Evolutionary conservation across 2,797 vertebrate genomes (phyloP).

Genomic region (Gadopsis marmoratus): DNA sequence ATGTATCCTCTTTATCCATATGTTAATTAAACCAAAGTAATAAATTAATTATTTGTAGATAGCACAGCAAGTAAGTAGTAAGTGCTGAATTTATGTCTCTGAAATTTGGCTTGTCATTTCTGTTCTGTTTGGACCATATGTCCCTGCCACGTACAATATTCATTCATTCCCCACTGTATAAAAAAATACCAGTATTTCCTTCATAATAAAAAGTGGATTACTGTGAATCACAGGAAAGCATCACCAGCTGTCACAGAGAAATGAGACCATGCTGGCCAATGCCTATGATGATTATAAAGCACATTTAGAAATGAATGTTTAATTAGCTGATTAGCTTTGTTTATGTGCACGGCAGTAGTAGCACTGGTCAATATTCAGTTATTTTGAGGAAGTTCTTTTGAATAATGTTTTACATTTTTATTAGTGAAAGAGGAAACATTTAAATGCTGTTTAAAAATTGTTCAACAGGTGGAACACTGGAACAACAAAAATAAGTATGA

Average conservation of each 20-base stretch:
- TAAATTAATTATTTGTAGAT: constrained; percentile 15
- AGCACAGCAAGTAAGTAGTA: neutral
- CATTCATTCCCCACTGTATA: constrained; percentile 89
- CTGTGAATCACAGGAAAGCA: constrained; percentile 93
- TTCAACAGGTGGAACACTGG: constrained; percentile 56
- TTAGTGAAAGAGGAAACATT: neutral
- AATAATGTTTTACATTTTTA: neutral
- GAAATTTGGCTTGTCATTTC: constrained; percentile 46
- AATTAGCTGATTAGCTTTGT: constrained; percentile 75
- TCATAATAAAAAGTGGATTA: constrained; percentile 99
- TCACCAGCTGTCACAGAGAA: constrained; percentile 98
- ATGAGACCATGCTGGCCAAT: constrained; percentile 90
- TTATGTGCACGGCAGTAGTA: constrained; percentile 50
- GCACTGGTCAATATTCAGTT: constrained; percentile 13
- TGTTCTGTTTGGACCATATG: constrained; percentile 78
- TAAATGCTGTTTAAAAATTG: constrained; percentile 7
- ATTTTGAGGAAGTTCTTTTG: constrained; percentile 4
- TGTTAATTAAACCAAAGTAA: constrained; percentile 25
- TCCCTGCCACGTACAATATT: constrained; percentile 85
- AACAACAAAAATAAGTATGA: neutral
- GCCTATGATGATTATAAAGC: constrained; percentile 90
- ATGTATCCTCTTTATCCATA: constrained; percentile 21
- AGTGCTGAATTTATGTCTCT: constrained; percentile 21
- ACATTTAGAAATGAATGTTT: constrained; percentile 89
- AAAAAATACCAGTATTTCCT: constrained; percentile 92